These are phyloP conservation scores for Hipparchia semele DNA, from an alignment of 2,888 invertebrate species.

Conservation along the genomic window DNA sequence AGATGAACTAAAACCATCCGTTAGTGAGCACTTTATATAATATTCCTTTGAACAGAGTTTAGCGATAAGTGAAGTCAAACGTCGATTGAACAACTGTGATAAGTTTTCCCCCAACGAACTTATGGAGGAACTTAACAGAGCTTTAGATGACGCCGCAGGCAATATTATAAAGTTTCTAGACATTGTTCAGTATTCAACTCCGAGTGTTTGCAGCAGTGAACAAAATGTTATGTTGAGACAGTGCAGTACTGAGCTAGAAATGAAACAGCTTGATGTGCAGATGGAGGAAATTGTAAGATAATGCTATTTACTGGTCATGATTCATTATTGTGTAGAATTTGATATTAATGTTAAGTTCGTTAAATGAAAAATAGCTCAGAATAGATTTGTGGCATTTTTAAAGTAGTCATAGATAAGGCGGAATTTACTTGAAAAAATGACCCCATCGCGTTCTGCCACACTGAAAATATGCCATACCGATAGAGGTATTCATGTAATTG, in stretches of 20 bases:
- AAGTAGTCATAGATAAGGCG: too few relatives aligned
- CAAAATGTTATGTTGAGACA: constrained; percentile 37
- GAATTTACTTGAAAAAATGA: too few relatives aligned
- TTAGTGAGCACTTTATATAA: too few relatives aligned
- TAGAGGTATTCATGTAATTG: too few relatives aligned
- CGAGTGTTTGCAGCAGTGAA: constrained; percentile 33
- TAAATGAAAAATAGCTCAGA: too few relatives aligned
- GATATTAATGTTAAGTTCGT: too few relatives aligned
- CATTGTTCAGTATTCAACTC: constrained; percentile 47
- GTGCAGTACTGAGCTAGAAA: constrained; percentile 60
- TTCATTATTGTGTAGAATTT: too few relatives aligned
- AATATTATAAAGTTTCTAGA: constrained; percentile 59
- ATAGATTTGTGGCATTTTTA: too few relatives aligned
- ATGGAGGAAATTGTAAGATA: constrained; percentile 63
- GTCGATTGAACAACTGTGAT: constrained; percentile 49
- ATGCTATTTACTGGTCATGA: background rate
- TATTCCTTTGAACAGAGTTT: constrained; percentile 36
- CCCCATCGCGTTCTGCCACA: too few relatives aligned
- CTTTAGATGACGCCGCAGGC: constrained; percentile 51
- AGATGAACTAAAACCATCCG: too few relatives aligned
- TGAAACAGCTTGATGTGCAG: constrained; percentile 58
- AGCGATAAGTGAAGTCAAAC: constrained; percentile 44
- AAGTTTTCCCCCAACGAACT: constrained; percentile 48
- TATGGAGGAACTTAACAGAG: constrained; percentile 50
- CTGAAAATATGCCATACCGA: too few relatives aligned